Conservation (phyloP, 23 tunicate species). For the Styela plicata region DNA sequence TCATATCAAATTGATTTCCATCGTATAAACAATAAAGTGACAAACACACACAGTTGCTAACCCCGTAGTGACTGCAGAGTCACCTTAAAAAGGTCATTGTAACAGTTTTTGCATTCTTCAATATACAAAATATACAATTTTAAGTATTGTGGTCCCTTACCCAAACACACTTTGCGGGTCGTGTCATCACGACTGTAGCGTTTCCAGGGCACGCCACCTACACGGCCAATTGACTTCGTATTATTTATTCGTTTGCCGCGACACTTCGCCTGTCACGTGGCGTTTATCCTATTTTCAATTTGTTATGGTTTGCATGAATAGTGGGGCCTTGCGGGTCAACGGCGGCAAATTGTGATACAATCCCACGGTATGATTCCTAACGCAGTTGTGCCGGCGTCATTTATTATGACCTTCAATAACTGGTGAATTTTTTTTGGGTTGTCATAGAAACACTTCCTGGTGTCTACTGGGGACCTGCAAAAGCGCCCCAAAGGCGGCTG, state of each 20-base stretch:
- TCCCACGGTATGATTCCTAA: background rate
- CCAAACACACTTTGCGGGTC: background rate
- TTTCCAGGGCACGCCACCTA: background rate
- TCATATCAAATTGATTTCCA: too few relatives aligned
- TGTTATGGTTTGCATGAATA: background rate
- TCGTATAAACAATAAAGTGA: too few relatives aligned
- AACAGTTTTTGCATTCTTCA: too few relatives aligned
- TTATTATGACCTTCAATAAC: background rate
- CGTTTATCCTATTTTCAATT: background rate
- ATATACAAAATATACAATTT: too few relatives aligned
- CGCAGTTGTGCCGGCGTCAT: background rate
- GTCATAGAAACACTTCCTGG: background rate
- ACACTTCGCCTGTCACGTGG: background rate
- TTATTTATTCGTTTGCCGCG: background rate
- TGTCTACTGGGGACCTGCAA: background rate
- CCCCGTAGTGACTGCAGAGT: too few relatives aligned
- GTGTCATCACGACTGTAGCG: background rate
- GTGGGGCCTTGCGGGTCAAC: background rate
- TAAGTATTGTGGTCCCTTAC: background rate
- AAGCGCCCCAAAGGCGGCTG: slow-evolving; percentile 1
- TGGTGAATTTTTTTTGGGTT: background rate
- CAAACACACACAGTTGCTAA: too few relatives aligned
- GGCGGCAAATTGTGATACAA: background rate
- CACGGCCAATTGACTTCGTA: background rate
- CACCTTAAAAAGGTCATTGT: too few relatives aligned